Base-by-base conservation (phyloP, 2,113 vertebrate species). In the Notarius lentiginosus region DNA sequence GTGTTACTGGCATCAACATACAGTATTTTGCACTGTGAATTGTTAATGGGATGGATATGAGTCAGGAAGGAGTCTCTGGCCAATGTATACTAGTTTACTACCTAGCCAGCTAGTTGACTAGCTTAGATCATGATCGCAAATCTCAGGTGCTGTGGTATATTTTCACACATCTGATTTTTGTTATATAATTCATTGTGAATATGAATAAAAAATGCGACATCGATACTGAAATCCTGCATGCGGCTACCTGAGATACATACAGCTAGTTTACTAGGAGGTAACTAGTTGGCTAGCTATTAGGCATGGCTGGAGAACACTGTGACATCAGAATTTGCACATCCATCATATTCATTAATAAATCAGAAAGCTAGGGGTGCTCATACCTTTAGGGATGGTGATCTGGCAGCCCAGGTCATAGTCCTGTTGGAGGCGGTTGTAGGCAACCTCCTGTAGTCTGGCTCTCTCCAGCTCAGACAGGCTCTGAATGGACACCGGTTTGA, bases 301-400 rank as follows among this genome's bases (percentile, higher is more conserved):
- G 17, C 34, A 72, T 72, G 68, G 34, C 68, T 20, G 17, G 2
- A 41, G 34, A 10, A 41, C 17, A 3, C 0, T 8, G 27, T 6
- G 27, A 68, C 14, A 15, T 30, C 34, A 6, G 27, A n/a, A 30
- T 30, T 14, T 30, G 65, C 4, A 68, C n/a, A 30, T 30, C 10
- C 27, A 7, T 34, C 68, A 47, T 47, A 47, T 20, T 41, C 7
- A 20, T 68, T 30, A 30, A 15, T 30, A 1, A 75, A 34, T 34
- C 15, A 49, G 18, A 34, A 86, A n/a, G 1, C 18, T 63, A 30
- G 17, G 0, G 6, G 17, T 49, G 30, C 27, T 47, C 55, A 63
- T 97, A 99, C 98, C 97, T 99, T 98, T 99, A 86, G 98, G 97
- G 89, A 99, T 97, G 92, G 96, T 96, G 95, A 99, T 97, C 94